phyloP scores from a whole-genome alignment of 2,113 vertebrate genomes.

The Chamaetylas fuelleborni region DNA sequence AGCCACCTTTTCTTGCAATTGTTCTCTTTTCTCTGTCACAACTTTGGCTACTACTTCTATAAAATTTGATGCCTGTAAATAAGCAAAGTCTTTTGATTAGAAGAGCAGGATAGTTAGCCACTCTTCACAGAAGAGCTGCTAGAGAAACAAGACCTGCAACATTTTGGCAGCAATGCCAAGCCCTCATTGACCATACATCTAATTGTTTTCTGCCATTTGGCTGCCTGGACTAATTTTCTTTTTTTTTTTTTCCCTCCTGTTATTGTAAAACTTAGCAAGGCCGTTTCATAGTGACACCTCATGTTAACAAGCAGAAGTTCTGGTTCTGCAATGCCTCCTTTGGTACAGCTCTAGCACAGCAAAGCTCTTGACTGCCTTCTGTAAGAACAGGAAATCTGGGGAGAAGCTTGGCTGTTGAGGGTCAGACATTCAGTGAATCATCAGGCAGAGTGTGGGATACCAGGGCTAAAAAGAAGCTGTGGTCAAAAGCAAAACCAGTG shows the following conservation, averaged over 20 bases:
- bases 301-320: not conserved
- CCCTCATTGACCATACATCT: fast-evolving
- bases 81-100: not conserved
- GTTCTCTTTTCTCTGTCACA: not conserved
- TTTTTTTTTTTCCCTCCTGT: not conserved
- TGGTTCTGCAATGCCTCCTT: not conserved
- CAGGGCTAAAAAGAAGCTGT: not conserved
- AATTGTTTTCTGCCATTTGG: not conserved
- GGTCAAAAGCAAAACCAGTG: not conserved
- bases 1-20: not conserved
- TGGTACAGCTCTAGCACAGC: not conserved
- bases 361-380: not conserved
- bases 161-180: not conserved
- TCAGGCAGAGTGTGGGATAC: not conserved
- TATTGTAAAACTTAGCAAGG: not conserved
- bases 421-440: not conserved
- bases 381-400: not conserved
- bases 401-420: not conserved
- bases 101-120: not conserved
- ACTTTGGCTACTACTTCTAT: not conserved
- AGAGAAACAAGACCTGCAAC: not conserved
- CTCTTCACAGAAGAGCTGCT: not conserved
- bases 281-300: not conserved
- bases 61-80: not conserved
- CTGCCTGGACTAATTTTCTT: not conserved